Evolutionary conservation across 2,797 vertebrate species (phyloP).

Genomic region (Glossophaga mutica): DNA sequence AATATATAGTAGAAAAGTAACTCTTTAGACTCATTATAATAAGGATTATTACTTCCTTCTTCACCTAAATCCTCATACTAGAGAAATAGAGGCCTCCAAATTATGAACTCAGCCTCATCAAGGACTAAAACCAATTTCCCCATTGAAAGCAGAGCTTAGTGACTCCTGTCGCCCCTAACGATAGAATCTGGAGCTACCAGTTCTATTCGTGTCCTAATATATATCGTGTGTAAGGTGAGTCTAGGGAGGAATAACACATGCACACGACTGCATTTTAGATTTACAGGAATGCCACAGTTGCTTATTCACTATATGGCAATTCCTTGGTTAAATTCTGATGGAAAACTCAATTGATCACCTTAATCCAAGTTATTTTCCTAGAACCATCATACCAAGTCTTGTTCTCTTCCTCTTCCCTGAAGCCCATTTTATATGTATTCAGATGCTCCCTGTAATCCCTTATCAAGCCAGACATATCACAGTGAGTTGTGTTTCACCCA

Average conservation of each 20-base stretch:
- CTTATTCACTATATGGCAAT: neutral
- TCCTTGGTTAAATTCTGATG: neutral
- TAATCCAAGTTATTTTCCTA: neutral
- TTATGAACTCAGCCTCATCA: neutral
- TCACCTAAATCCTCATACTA: neutral
- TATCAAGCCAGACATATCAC: neutral
- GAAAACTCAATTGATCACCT: neutral
- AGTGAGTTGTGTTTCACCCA: neutral
- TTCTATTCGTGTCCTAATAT: neutral
- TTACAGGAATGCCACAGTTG: neutral
- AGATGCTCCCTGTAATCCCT: neutral
- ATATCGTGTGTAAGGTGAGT: neutral
- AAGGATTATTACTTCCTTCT: neutral
- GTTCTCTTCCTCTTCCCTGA: neutral
- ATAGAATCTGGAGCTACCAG: neutral
- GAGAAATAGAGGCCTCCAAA: neutral
- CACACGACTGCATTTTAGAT: neutral
- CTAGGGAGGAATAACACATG: fast-evolving
- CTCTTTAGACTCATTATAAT: neutral
- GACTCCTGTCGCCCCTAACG: neutral
- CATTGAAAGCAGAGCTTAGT: neutral
- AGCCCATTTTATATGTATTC: neutral
- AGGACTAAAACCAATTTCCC: neutral
- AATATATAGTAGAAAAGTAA: constrained; percentile 12
- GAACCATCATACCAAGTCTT: neutral